A percentile compares a stretch with the other conserved stretches of the same genome.
These are phyloP conservation scores for Thereuonema tuberculata DNA, from an alignment of 1,140 invertebrate species.

Conservation along the genomic window DNA sequence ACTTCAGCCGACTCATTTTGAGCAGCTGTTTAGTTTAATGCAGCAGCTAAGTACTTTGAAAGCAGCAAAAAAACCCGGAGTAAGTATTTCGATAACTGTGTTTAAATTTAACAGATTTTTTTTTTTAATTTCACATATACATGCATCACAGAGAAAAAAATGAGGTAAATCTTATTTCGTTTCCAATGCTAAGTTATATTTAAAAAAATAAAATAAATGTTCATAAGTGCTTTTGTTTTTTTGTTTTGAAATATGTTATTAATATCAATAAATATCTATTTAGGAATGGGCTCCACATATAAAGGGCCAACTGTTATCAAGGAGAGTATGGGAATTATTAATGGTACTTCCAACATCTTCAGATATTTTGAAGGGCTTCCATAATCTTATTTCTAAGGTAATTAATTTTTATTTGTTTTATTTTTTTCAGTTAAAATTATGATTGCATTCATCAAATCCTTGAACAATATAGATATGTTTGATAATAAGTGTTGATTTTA, in stretches of 20 bases:
- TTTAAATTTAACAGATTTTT: too few relatives aligned
- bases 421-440: slow-evolving; percentile 20
- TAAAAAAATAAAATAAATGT: neutral
- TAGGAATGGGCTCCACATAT: slow-evolving; percentile 66
- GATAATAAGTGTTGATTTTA: too few relatives aligned
- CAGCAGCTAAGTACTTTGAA: slow-evolving; percentile 59
- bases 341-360: slow-evolving; percentile 81
- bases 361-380: slow-evolving; percentile 63
- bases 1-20: slow-evolving; percentile 71
- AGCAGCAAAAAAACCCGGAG: slow-evolving; percentile 49
- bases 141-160: neutral
- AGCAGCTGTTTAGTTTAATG: slow-evolving; percentile 77
- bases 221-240: neutral
- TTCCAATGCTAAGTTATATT: neutral
- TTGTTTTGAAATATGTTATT: slow-evolving; percentile 1
- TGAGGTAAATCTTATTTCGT: neutral
- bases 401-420: neutral
- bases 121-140: neutral
- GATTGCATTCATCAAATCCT: slow-evolving; percentile 9
- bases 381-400: slow-evolving; percentile 38
- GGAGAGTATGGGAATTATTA: slow-evolving; percentile 84
- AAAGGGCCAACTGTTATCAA: slow-evolving; percentile 75
- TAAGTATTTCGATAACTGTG: too few relatives aligned
- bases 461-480: too few relatives aligned
- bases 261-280: neutral